phyloP scores from a whole-genome alignment of 2,888 invertebrate species.

The Malthinus flaveolus region DNA sequence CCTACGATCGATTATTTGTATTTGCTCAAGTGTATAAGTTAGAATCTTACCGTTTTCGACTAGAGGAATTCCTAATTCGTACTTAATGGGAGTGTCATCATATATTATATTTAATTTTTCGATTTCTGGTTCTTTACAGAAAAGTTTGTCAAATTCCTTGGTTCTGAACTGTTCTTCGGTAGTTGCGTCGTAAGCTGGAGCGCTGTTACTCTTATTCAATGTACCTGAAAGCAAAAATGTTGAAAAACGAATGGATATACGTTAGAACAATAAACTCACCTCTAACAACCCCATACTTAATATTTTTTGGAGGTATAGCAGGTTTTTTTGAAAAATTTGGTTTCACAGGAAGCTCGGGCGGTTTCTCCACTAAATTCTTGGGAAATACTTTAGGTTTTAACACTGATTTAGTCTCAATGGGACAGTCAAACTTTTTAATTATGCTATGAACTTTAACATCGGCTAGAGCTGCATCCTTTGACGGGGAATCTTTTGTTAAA shows the following conservation, averaged over 20 bases:
- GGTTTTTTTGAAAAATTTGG: conserved; percentile 42
- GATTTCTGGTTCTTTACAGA: neutral
- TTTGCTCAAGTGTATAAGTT: conserved; percentile 37
- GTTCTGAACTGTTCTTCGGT: conserved; percentile 1
- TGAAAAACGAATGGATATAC: neutral
- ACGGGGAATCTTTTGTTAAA: neutral
- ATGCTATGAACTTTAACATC: conserved; percentile 52
- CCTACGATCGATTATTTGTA: conserved; percentile 41
- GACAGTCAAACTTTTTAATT: conserved; percentile 51
- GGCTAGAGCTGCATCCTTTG: conserved; percentile 41
- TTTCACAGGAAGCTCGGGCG: conserved; percentile 47
- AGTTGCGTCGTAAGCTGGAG: conserved; percentile 75
- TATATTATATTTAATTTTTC: neutral
- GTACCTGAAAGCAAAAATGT: conserved; percentile 48
- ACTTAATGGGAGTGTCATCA: conserved; percentile 30
- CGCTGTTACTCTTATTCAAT: conserved; percentile 79
- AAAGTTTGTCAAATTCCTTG: neutral
- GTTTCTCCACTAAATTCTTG: conserved; percentile 43
- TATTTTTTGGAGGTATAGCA: conserved; percentile 47
- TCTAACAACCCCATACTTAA: conserved; percentile 46
- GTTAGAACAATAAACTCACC: conserved; percentile 41
- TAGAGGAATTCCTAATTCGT: conserved; percentile 45
- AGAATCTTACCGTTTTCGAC: conserved; percentile 33
- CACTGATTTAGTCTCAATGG: conserved; percentile 29
- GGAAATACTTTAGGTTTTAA: conserved; percentile 45